phyloP scores from a whole-genome alignment of 1,140 invertebrate species.

The Eufriesea mexicana region DNA sequence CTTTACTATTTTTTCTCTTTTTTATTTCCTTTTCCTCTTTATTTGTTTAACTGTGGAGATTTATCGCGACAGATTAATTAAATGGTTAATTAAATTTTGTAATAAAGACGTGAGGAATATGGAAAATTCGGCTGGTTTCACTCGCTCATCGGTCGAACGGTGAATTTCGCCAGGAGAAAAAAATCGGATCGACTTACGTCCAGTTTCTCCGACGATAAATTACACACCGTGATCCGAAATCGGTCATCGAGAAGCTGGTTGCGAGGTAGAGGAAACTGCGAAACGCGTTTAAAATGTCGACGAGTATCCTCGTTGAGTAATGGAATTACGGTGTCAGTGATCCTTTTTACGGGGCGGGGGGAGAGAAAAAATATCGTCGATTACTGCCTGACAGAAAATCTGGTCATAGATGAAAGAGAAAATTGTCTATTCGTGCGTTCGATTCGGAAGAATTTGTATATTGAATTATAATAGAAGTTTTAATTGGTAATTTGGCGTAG shows the following conservation, averaged over 20 bases:
- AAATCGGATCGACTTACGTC: conserved; percentile 26
- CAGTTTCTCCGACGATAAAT: conserved; percentile 38
- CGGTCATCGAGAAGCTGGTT: conserved; percentile 19
- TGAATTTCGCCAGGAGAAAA: conserved; percentile 13
- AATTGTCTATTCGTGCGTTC: no score
- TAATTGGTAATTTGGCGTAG: no score
- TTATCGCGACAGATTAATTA: no score
- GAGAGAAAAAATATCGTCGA: neutral
- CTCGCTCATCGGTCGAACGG: neutral
- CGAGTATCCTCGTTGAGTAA: neutral
- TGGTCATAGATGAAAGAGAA: no score
- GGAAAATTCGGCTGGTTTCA: neutral
- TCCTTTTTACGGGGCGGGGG: no score
- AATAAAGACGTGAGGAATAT: neutral
- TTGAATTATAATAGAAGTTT: no score
- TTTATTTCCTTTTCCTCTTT: no score
- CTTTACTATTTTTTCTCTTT: no score
- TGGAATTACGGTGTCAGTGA: neutral
- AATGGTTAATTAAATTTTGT: neutral
- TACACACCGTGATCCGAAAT: conserved; percentile 28
- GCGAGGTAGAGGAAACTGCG: conserved; percentile 13
- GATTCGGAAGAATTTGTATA: no score
- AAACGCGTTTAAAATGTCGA: conserved; percentile 6
- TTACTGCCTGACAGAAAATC: no score
- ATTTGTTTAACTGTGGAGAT: no score